Evolutionary conservation across 1,140 invertebrate genomes (phyloP).

Genomic region (Sinonovacula constricta): DNA sequence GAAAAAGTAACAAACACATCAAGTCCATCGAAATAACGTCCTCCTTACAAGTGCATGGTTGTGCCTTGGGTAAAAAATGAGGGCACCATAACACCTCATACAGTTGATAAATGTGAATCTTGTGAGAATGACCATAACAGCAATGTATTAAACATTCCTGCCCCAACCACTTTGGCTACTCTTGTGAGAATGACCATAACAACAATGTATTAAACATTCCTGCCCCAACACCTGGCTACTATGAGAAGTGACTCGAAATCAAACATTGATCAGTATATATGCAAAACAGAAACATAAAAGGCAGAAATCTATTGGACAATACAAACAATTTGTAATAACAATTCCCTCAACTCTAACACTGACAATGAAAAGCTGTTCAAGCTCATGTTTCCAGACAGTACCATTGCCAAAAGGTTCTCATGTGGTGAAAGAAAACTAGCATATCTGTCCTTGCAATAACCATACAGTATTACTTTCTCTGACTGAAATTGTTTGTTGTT

Average conservation of each 20-base stretch:
- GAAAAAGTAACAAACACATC: neutral
- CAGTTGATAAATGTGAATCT: neutral
- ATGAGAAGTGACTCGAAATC: neutral
- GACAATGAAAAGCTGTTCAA: constrained; percentile 25
- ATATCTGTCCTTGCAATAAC: constrained; percentile 44
- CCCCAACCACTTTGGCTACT: no score
- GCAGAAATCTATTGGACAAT: constrained; percentile 32
- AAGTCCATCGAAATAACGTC: neutral
- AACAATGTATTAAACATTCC: neutral
- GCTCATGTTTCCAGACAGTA: constrained; percentile 26
- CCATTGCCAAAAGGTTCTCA: constrained; percentile 4
- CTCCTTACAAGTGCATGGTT: neutral
- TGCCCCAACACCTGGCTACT: neutral
- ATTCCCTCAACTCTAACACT: constrained; percentile 24
- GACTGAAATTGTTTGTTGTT: no score
- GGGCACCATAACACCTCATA: neutral
- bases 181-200: neutral
- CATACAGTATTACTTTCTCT: no score
- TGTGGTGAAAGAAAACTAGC: constrained; percentile 44
- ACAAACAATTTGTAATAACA: constrained; percentile 16
- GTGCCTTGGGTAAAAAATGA: neutral
- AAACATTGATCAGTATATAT: neutral
- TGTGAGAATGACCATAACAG: neutral
- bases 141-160: neutral
- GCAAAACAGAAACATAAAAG: neutral